Evolutionary conservation across 2,797 vertebrate genomes (phyloP).

Genomic region (Eulemur rubriventer): DNA sequence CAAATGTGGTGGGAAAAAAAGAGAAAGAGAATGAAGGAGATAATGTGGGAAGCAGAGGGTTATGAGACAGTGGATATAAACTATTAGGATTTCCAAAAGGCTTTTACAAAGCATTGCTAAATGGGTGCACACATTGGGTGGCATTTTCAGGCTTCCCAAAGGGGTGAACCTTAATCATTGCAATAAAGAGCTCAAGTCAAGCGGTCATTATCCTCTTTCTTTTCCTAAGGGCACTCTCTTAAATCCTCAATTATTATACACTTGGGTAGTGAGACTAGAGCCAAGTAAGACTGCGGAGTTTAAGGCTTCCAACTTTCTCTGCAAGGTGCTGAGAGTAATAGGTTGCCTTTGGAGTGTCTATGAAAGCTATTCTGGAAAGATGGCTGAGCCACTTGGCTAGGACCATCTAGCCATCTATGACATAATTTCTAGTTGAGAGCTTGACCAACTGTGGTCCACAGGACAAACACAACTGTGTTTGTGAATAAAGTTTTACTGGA

Average conservation of each 20-base stretch:
- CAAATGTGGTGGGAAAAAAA: conserved; percentile 59
- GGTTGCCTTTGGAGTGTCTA: not conserved
- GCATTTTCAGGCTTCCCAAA: conserved; percentile 14
- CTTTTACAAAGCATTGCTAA: conserved; percentile 35
- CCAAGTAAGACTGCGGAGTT: not conserved
- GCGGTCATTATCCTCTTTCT: conserved; percentile 48
- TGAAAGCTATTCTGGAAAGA: conserved; percentile 26
- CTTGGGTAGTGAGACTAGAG: conserved; percentile 22
- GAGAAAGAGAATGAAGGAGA: conserved; percentile 35
- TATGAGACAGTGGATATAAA: conserved; percentile 48
- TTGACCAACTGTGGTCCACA: not conserved
- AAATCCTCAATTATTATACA: conserved; percentile 65
- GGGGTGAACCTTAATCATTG: not conserved
- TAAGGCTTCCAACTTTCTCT: conserved; percentile 15
- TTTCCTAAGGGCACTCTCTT: conserved; percentile 35
- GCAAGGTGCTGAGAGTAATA: conserved; percentile 17
- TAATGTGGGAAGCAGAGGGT: conserved; percentile 64
- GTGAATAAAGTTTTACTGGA: conserved; percentile 54
- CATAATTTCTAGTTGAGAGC: conserved; percentile 18
- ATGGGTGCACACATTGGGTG: not conserved
- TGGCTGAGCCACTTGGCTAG: not conserved
- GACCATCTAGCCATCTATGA: not conserved
- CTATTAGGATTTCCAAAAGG: conserved; percentile 46
- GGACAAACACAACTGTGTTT: not conserved
- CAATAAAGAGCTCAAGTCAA: conserved; percentile 66